Conservation (phyloP, 2,797 vertebrate species). For the Phataginus tetradactyla region DNA sequence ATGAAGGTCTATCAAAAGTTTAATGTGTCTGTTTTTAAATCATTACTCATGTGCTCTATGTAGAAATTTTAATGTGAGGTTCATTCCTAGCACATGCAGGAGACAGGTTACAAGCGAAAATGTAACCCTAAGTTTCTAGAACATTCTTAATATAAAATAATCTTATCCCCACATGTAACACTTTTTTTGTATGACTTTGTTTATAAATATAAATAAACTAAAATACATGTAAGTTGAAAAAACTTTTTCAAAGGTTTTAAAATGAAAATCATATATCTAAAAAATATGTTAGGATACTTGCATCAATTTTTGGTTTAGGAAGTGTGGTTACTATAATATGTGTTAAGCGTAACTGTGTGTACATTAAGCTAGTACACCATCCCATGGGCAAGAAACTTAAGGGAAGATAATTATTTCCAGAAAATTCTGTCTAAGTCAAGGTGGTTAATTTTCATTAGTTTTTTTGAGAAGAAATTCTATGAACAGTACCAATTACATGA, state of each 20-base stretch:
- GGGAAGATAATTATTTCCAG: neutral
- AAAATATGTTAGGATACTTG: neutral
- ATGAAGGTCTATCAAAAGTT: neutral
- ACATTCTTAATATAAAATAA: neutral
- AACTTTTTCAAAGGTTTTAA: neutral
- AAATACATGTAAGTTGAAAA: slow-evolving; percentile 6
- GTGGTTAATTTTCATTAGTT: slow-evolving; percentile 8
- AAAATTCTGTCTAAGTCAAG: slow-evolving; percentile 13
- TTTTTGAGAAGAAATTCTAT: slow-evolving; percentile 23
- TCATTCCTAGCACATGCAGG: neutral
- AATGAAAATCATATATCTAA: neutral
- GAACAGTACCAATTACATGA: neutral
- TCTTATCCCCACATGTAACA: neutral
- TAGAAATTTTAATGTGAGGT: neutral
- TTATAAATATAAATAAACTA: neutral
- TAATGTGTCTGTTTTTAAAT: neutral
- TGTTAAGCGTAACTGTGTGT: neutral
- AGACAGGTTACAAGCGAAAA: neutral
- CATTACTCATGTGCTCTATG: neutral
- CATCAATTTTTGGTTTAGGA: slow-evolving; percentile 6
- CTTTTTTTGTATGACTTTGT: neutral
- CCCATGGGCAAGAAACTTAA: neutral
- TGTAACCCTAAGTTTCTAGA: neutral
- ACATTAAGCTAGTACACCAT: neutral
- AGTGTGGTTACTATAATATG: neutral